Evolutionary conservation across 2,113 vertebrate genomes (phyloP), one percentile per base, ranked within the genome.

Genomic region (Rutilus rutilus): DNA sequence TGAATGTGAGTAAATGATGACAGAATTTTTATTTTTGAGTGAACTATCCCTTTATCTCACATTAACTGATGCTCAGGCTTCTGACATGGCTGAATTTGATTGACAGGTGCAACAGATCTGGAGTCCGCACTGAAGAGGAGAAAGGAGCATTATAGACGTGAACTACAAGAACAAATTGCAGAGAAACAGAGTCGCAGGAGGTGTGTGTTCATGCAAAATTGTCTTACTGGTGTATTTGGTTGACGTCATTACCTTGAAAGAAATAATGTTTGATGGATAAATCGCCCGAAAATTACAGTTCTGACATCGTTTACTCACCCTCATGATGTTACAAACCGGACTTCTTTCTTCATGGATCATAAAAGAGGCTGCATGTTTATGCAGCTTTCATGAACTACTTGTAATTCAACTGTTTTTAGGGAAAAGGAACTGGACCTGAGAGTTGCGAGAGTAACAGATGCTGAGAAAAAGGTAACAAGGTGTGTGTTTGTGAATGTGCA

Each of bases 101-200:
- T 69, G 82, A 21, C 89, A 98, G 97, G 96, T 83, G 88, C 87
- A 19, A 90, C 91, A 47, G 95, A 97, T 88, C 87, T 57, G 81
- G 93, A 94, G 27, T 92, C 88, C 27, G 87, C 69, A 86, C 83
- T 92, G 69, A 94, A 93, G 86, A 96, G 90, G 89, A 96, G 88
- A 88, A 98, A 98, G 89, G 96, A 97, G 87, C 93, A 91, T 76
- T 99, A 99, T 85, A 96, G 96, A 78, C 93, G 88, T 87, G 97
- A 98, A 10, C 92, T 99, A 1, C 92, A 97, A 88, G 95, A 97
- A 82, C 97, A 98, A 93, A 99, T 99, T 36, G 95, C 96, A 60
- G 96, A 98, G 76, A 96, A 97, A 60, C 94, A 95, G 89, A 93
- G 88, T 47, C 97, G 96, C 87, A 97, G 91, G 93, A 95, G 96